Evolutionary conservation across 2,113 vertebrate genomes (phyloP), one percentile per base, ranked within the genome.

Genomic region (Athene noctua): DNA sequence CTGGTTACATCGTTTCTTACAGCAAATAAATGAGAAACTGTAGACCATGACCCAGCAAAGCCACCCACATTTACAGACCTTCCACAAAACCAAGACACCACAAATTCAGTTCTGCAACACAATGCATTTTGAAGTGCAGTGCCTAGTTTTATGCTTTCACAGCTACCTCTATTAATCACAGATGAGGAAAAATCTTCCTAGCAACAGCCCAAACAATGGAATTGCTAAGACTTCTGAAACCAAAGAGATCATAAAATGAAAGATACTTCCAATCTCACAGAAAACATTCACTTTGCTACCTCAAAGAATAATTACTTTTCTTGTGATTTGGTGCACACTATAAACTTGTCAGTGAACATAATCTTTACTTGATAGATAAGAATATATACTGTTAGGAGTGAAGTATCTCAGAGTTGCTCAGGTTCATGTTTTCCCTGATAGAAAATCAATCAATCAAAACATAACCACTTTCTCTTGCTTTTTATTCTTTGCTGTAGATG

Each of bases 171-270:
- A 49, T 91, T 95, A 96, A 65, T 91, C 95, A 88, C 88, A 57
- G 14, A 59, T 36, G 20, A 79, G 51, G 90, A 86, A 77, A 36
- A 89, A 52, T 75, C 44, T 47, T 94, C 96, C 86, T 94, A 74
- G 93, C 44, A 81, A 94, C 96, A 95, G 72, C 74, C 93, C 57
- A 94, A 94, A 91, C 91, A 98, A 97, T 71, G 81, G 79, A 97
- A 91, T 92, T 88, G 79, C 80, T 63, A 66, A 51, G 55, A 63
- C 77, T 44, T 15, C 46, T 59, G 40, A 81, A 92, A 91, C 62
- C 26, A 23, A 72, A 70, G 73, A 82, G n/a, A 90, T 79, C 8
- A 85, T 29, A 86, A 91, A 86, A 68, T 70, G n/a, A 84, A 52
- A 77, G 62, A 59, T 51, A 46, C 38, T 85, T 75, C 34, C 63